Evolutionary conservation across 1,140 invertebrate species (phyloP), one percentile per base, ranked within the genome.

Genomic region (Drosophila ficusphila): DNA sequence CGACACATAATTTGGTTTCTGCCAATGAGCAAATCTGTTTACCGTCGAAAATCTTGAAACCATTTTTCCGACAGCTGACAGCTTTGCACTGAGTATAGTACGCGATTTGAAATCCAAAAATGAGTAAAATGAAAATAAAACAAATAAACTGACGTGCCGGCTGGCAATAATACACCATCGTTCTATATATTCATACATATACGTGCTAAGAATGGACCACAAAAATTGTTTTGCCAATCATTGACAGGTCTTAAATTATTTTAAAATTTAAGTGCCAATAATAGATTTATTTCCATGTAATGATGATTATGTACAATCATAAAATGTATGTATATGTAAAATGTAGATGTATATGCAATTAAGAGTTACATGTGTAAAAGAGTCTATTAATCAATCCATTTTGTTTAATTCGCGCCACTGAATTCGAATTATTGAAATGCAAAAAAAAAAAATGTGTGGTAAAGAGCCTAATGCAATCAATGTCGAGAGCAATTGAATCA

Each of bases 41-140:
- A 39, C 25, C 27, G 11, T 29, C 29, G 14, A 44, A 60, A 64
- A 42, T 57, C 51, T 41, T 2, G 57, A 62, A 64, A 36, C 27
- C 53, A 60, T 34, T 62, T 62, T 62, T 44, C 39, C 53, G 58
- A 62, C 60, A 64, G 54, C 54, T 64, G 60, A 64, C 57, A 57
- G 60, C 41, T 36, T 16, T n/a, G 54, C 23, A 62, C 38, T 14
- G 60, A 44, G 19, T 34, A 51, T 27, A 57, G 18, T 61, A 60
- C 54, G 42, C 52, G 12, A 29, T 57, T 19, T 23, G 19, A 34
- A 29, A 41, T 39, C 57, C 51, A 21, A 61, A 61, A 61, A 29
- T 61, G 57, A 61, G 11, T 29, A 57, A 23, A 61, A 57, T 57
- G 42, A 39, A 54, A 56, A 61, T 31, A 61, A 61, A 25, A 34